Evolutionary conservation across 2,888 invertebrate species (phyloP), one percentile per base, ranked within the genome.

Genomic region (Cosmia trapezina): DNA sequence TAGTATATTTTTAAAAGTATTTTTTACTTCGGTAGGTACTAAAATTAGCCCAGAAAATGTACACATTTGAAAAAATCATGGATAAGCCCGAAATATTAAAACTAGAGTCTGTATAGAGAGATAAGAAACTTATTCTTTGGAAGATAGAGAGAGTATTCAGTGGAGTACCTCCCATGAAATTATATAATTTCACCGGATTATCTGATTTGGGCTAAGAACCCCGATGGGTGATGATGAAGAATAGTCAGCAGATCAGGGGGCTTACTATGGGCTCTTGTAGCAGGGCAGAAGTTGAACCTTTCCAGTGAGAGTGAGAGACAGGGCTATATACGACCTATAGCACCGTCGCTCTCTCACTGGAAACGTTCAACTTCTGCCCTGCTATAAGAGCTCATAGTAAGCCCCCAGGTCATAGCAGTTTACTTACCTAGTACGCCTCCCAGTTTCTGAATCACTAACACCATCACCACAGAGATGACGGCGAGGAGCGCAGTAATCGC

Each of bases 371-470:
- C n/a, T n/a, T n/a, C n/a, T n/a, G n/a, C n/a, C n/a, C n/a, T n/a
- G n/a, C n/a, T n/a, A n/a, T n/a, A n/a, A n/a, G n/a, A n/a, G n/a
- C n/a, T n/a, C n/a, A n/a, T n/a, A n/a, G n/a, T n/a, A n/a, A n/a
- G n/a, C n/a, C n/a, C n/a, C n/a, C n/a, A n/a, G 22, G 7, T 28
- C 22, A 28, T 54, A 53, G 53, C 7, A 45, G n/a, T n/a, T 28
- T 6, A 94, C 94, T 98, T 97, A 94, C 98, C 98, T 33, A 99
- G 93, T 51, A 99, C 97, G 1, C 98, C 98, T 41, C 98, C 98
- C 59, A 99, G 96, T 87, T 97, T 97, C 87, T 98, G 97, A 28
- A 98, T 96, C 60, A 98, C 96, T 69, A 97, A 94, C 19, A 98
- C 94, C 91, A 98, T 97, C 2, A 97, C 96, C 7, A 98, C 93